Base-by-base conservation (phyloP, 2,113 vertebrate genomes). In the Chunga burmeisteri region DNA sequence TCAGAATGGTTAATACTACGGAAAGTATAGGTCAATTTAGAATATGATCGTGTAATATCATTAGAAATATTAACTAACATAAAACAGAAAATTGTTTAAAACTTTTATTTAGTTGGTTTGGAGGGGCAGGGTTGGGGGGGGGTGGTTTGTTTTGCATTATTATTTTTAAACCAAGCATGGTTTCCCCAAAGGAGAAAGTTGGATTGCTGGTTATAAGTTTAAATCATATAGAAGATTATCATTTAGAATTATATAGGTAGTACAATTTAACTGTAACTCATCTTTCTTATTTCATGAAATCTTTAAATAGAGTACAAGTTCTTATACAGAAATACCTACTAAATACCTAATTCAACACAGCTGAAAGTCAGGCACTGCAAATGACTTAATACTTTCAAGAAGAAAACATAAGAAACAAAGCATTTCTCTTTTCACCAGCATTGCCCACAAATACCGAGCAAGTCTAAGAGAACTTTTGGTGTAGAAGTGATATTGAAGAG, bases 41-140 rank as follows among this genome's bases (percentile, higher is more conserved):
- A 75, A n/a, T 19, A 42, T 0, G 1, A 66, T 55, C 16, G 26
- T 9, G 25, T 18, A 70, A 36, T 46, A 27, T 5, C 1, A 2
- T 23, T 36, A 82, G 79, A 78, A 86, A 58, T 13, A 6, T 8
- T 19, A 78, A 55, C 26, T 65, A 59, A 49, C 9, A 34, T 7
- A 58, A n/a, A 73, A 1, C 20, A 79, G 30, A 67, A 70, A 49
- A 44, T 3, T 6, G 16, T 58, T 85, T 40, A 66, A 27, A 77
- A 53, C 6, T 19, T 42, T 17, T 27, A 18, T 40, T 50, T 34
- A 44, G 18, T 10, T 70, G 17, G 4, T 66, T 23, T 71, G 22
- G 50, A 52, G 11, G 26, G 16, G 14, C 17, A 46, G 17, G 4
- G 23, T 59, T 38, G 38, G n/a, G n/a, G n/a, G n/a, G n/a, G 38